Evolutionary conservation across 2,888 invertebrate genomes (phyloP).

Genomic region (Agelastica alni): DNA sequence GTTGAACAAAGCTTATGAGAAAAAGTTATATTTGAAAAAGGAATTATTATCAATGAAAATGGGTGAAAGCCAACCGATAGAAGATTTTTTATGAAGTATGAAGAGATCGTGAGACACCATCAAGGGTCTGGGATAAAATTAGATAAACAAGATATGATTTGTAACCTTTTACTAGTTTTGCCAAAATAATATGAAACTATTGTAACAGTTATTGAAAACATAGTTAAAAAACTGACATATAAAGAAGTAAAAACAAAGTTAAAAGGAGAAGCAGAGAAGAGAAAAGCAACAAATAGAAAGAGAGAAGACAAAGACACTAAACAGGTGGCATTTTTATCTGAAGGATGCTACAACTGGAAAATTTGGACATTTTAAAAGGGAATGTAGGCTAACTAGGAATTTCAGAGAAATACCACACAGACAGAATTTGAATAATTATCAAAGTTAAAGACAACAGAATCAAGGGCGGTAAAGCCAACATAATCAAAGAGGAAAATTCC

Average conservation of each 20-base stretch:
- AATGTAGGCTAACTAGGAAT: too few relatives aligned
- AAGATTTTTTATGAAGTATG: constrained; percentile 24
- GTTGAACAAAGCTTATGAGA: too few relatives aligned
- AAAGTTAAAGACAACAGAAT: too few relatives aligned
- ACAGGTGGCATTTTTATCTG: constrained; percentile 8
- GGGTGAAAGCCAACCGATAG: constrained; percentile 14
- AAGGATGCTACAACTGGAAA: constrained; percentile 19
- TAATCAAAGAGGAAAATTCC: too few relatives aligned
- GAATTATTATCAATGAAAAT: constrained; percentile 21
- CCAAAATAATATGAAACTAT: too few relatives aligned
- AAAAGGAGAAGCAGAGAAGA: constrained; percentile 1
- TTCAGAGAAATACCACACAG: neutral
- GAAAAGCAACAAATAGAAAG: neutral
- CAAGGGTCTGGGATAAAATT: constrained; percentile 21
- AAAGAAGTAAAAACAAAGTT: too few relatives aligned
- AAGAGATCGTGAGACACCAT: constrained; percentile 25
- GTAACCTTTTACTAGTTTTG: constrained; percentile 23
- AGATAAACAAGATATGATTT: constrained; percentile 25
- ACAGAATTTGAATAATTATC: neutral
- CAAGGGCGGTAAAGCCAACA: too few relatives aligned
- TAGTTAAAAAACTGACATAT: too few relatives aligned
- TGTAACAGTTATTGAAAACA: too few relatives aligned
- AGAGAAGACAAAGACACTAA: neutral
- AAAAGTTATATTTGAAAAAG: constrained; percentile 21
- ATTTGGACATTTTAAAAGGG: constrained; percentile 7